phyloP scores from a whole-genome alignment of 2,797 vertebrate genomes.

The Dendrocincla tyrannina region DNA sequence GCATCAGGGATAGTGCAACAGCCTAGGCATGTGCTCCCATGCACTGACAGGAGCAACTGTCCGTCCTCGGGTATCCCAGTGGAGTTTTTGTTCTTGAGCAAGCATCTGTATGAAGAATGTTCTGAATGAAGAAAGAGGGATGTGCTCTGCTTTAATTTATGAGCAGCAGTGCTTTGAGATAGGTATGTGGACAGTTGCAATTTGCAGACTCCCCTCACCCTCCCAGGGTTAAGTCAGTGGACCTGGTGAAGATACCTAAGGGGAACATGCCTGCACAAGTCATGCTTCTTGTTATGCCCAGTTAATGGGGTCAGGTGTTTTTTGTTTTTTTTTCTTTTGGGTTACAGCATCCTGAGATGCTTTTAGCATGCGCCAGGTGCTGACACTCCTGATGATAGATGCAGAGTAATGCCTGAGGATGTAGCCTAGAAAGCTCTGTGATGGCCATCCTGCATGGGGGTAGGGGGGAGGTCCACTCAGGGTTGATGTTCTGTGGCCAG shows the following conservation, averaged over 20 bases:
- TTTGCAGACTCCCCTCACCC: neutral
- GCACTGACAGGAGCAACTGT: neutral
- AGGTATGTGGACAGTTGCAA: no score
- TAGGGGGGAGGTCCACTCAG: neutral
- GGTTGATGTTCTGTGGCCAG: neutral
- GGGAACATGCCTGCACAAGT: neutral
- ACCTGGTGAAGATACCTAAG: neutral
- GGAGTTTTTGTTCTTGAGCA: neutral
- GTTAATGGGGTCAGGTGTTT: neutral
- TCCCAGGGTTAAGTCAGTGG: neutral
- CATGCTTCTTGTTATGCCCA: neutral
- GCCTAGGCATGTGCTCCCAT: fast-evolving
- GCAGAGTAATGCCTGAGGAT: neutral
- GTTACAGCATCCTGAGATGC: neutral
- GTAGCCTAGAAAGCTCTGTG: neutral
- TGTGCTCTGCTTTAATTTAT: neutral
- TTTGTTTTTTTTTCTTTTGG: neutral
- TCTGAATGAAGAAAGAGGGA: neutral
- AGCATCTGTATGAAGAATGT: neutral
- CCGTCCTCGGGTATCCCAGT: neutral
- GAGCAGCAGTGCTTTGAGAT: neutral
- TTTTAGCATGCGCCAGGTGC: neutral
- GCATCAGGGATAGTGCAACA: neutral
- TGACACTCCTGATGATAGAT: neutral
- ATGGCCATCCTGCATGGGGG: neutral